These are phyloP conservation scores for Sarcophaga peregrina DNA, from an alignment of 1,140 invertebrate species.

Conservation along the genomic window DNA sequence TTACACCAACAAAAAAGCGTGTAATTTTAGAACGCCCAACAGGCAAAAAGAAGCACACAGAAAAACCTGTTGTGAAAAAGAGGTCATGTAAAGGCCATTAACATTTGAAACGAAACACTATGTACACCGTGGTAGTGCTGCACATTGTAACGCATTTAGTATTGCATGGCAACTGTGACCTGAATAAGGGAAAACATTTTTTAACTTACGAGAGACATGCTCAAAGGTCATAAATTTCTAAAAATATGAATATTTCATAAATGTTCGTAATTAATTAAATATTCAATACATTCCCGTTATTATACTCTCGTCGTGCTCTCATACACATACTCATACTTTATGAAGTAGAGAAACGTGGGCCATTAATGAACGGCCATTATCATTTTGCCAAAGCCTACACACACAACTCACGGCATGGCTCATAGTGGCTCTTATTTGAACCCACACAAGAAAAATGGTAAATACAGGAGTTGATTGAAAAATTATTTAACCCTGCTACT, in stretches of 20 bases:
- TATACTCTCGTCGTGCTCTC: too few relatives aligned
- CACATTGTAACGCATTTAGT: background rate
- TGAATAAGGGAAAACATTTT: background rate
- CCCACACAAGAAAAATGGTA: too few relatives aligned
- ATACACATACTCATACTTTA: background rate
- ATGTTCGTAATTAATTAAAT: constrained; percentile 9
- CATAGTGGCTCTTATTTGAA: too few relatives aligned
- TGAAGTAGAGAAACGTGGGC: background rate
- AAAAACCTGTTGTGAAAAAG: too few relatives aligned
- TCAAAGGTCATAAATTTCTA: constrained; percentile 16
- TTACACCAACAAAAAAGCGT: background rate
- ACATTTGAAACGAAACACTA: background rate
- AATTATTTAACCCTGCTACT: too few relatives aligned
- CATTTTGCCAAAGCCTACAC: too few relatives aligned
- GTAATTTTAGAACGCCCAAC: too few relatives aligned
- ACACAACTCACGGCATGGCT: too few relatives aligned
- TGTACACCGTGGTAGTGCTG: background rate
- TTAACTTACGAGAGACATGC: background rate
- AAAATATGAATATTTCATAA: background rate
- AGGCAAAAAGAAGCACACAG: too few relatives aligned
- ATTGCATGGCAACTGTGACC: background rate
- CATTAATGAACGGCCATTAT: too few relatives aligned
- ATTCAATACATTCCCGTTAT: constrained; percentile 1
- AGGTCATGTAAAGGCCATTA: background rate
- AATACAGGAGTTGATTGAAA: too few relatives aligned